Evolutionary conservation across 2,797 vertebrate genomes (phyloP).

Genomic region (Gila robusta): DNA sequence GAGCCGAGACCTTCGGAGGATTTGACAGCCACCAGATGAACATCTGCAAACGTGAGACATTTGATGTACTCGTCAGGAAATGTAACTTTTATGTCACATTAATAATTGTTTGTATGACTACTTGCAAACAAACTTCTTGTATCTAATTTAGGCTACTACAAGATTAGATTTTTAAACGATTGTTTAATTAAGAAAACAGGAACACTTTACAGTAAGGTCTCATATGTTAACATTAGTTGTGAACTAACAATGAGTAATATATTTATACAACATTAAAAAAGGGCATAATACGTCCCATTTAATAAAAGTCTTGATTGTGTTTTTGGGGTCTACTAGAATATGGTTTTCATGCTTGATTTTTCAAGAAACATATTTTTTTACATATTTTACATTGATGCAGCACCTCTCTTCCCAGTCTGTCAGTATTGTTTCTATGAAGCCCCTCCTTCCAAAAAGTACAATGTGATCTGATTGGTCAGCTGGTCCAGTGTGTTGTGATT

Average conservation of each 20-base stretch:
- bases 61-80: neutral
- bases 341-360: neutral
- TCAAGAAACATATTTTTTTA: too few relatives aligned
- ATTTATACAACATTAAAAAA: neutral
- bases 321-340: neutral
- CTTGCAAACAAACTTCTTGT: neutral
- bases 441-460: neutral
- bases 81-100: neutral
- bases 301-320: too few relatives aligned
- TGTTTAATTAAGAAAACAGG: neutral
- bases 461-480: neutral
- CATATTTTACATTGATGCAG: neutral
- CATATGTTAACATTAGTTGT: neutral
- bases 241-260: neutral
- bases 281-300: neutral
- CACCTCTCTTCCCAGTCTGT: too few relatives aligned
- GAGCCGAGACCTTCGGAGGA: constrained; percentile 96
- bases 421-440: neutral
- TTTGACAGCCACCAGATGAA: constrained; percentile 98
- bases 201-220: neutral
- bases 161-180: neutral
- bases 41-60: constrained; percentile 85
- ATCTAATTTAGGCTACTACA: neutral
- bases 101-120: neutral
- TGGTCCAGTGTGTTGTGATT: neutral